Base-by-base conservation (phyloP, 2,888 invertebrate species). In the Masnerella sp. region DNA sequence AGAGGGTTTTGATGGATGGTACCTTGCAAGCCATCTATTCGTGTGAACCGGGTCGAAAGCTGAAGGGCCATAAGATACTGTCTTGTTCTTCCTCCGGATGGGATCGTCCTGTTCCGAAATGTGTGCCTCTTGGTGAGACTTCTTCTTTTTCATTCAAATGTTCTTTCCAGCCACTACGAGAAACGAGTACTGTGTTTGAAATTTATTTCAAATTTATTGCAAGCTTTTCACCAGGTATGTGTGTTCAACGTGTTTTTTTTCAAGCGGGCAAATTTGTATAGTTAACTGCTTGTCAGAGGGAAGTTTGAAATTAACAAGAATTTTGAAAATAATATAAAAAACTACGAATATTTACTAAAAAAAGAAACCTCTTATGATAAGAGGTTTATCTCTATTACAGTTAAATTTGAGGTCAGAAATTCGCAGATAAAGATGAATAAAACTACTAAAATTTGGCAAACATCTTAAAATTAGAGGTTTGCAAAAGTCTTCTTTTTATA, bases 11-110 rank as follows among this genome's bases (percentile, higher is more conserved):
- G 40, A 74, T 80, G 68, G 79, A 83, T 65, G 85, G 83, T 56
- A 80, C 82, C 62, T 70, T 83, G 70, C 84, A 83, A 76, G 81
- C 80, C 30, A 76, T 85, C 45, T 85, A 83, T 75, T 83, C 82
- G 47, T 86, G 86, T 69, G 81, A 83, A 70, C 68, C 80, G 4
- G 82, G 82, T 14, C 82, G 82, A 40, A 78, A 78, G 69, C 79
- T 86, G 67, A 83, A 78, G 73, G 86, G 85, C 47, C 83, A 79
- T 78, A 84, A 83, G 80, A 75, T 85, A 54, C 80, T 83, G 65
- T 84, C 82, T 61, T 86, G 86, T 71, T 82, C 78, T 51, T 74
- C 54, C 43, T 73, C 78, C 74, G 83, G 82, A 22, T 86, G 85
- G 85, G 77, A 83, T 71, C 79, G 81, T 65, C 80, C 82, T 8